phyloP scores from a whole-genome alignment of 1,140 invertebrate genomes.

The Cydia splendana region DNA sequence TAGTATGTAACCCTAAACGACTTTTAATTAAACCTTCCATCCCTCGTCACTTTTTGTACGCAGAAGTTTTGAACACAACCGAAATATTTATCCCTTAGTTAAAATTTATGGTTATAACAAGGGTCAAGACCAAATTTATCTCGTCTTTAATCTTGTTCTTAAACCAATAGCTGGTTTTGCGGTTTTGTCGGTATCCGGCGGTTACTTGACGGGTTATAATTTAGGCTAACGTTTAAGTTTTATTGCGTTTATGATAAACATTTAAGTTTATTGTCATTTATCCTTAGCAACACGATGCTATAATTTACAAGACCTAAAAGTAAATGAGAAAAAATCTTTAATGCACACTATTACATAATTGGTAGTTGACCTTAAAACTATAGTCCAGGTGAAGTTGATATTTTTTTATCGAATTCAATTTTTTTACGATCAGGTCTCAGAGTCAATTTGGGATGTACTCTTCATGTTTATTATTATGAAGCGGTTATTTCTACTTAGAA shows the following conservation, averaged over 20 bases:
- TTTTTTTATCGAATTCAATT: no score
- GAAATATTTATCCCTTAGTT: conserved; percentile 6
- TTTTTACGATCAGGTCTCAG: no score
- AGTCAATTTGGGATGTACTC: no score
- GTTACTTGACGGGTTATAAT: neutral
- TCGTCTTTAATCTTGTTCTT: conserved; percentile 10
- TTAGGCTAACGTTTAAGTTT: neutral
- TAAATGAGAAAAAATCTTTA: no score
- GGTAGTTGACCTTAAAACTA: no score
- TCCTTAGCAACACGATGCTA: neutral
- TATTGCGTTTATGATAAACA: neutral
- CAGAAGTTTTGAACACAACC: neutral
- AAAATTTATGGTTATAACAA: conserved; percentile 27
- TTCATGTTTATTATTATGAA: no score
- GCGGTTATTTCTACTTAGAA: no score
- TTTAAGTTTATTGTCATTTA: neutral
- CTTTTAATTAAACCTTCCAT: neutral
- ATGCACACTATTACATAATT: no score
- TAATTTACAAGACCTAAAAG: no score
- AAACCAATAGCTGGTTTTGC: conserved; percentile 24
- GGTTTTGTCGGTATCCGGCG: conserved; percentile 9
- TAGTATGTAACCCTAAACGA: neutral
- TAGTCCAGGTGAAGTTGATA: no score
- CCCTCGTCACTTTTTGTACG: conserved; percentile 9
- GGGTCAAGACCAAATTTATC: conserved; percentile 13